A percentile compares a stretch with the other conserved stretches of the same genome.
Evolutionary conservation across 1,140 invertebrate genomes (phyloP).

Genomic region (Goniozus legneri): DNA sequence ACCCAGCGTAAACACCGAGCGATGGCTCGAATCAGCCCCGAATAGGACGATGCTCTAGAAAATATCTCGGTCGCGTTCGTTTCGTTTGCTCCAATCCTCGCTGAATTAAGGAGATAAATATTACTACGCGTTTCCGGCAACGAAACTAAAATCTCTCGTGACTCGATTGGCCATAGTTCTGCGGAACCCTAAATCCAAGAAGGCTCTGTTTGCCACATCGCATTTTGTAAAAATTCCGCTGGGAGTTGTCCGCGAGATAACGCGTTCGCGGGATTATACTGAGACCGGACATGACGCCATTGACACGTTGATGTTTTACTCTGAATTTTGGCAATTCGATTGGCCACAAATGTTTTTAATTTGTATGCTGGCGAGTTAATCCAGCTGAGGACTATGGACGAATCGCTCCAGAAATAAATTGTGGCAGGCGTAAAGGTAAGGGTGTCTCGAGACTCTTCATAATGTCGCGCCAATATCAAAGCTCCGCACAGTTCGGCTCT

Average conservation of each 20-base stretch:
- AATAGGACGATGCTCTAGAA: no score
- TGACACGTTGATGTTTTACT: background rate
- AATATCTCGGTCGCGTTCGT: background rate
- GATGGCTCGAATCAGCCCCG: no score
- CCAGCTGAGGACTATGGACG: background rate
- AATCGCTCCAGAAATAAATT: slow-evolving; percentile 6
- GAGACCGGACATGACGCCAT: background rate
- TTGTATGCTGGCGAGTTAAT: background rate
- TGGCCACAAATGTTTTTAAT: background rate
- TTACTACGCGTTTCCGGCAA: no score
- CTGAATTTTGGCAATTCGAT: background rate
- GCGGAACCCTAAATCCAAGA: background rate
- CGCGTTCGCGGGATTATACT: background rate
- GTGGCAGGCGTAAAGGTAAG: no score
- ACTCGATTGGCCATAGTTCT: background rate
- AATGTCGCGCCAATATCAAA: no score
- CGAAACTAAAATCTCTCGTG: no score
- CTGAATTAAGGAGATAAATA: no score
- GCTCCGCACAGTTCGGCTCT: slow-evolving; percentile 1
- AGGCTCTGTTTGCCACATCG: background rate
- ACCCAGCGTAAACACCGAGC: no score
- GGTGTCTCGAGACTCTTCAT: no score
- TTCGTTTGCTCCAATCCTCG: background rate
- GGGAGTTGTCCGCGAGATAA: background rate
- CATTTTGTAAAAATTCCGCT: background rate